phyloP scores from a whole-genome alignment of 2,113 vertebrate species.

The Passer montanus region DNA sequence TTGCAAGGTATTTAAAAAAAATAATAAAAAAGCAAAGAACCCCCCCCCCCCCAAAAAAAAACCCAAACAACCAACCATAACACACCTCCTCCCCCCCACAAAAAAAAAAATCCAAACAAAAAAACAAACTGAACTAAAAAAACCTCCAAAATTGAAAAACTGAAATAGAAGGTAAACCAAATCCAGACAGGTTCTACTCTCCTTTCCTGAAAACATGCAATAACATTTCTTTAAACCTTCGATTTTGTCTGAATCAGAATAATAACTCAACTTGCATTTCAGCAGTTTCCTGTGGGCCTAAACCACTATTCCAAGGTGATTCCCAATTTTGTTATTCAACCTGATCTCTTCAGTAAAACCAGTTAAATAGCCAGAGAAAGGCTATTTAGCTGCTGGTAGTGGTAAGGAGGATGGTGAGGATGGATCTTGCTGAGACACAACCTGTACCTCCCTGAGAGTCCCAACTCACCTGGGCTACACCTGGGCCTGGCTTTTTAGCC shows the following conservation, averaged over 20 bases:
- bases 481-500: neutral
- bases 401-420: neutral
- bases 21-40: neutral
- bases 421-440: neutral
- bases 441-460: neutral
- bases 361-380: neutral
- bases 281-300: neutral
- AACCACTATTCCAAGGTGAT: neutral
- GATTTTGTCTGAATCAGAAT: neutral
- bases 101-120: neutral
- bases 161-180: neutral
- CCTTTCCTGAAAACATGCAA: constrained; percentile 8
- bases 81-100: neutral
- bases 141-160: neutral
- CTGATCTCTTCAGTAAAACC: neutral
- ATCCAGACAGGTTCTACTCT: neutral
- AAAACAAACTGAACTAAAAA: neutral
- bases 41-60: neutral
- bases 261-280: neutral
- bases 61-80: neutral
- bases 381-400: neutral
- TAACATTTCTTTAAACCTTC: neutral
- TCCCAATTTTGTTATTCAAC: neutral
- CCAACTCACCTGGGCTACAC: neutral
- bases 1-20: neutral